A percentile compares a stretch with the other conserved stretches of the same genome.
Evolutionary conservation across 2,888 invertebrate genomes (phyloP).

Genomic region (Mythimna ferrago): DNA sequence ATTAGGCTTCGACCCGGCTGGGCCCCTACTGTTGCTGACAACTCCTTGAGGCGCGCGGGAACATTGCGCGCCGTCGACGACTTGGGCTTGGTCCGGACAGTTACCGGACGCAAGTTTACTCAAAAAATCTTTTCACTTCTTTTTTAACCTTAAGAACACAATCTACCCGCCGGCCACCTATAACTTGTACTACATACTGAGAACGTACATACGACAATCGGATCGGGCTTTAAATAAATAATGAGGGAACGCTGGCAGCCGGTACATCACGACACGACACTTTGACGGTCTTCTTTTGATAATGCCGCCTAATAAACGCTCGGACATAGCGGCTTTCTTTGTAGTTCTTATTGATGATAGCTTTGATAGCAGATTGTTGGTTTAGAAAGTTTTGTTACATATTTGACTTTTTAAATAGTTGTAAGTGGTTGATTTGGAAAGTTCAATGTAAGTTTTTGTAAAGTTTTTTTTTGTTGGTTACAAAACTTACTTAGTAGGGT

Average conservation of each 20-base stretch:
- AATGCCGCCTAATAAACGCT: constrained; percentile 67
- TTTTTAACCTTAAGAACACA: not conserved
- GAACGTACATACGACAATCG: constrained; percentile 85
- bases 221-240: constrained; percentile 87
- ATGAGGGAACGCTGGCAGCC: constrained; percentile 84
- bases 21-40: too few relatives aligned
- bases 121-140: too few relatives aligned
- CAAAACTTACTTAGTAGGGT: not conserved
- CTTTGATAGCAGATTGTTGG: constrained; percentile 1
- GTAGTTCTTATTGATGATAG: constrained; percentile 26
- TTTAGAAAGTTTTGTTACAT: constrained; percentile 4
- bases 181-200: constrained; percentile 64
- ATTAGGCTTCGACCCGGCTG: too few relatives aligned
- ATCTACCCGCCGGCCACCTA: not conserved
- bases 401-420: constrained; percentile 21
- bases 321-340: constrained; percentile 28
- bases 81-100: too few relatives aligned
- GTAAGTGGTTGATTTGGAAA: constrained; percentile 1
- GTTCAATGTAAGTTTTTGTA: not conserved
- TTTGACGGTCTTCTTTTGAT: constrained; percentile 79
- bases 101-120: too few relatives aligned
- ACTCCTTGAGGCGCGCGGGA: too few relatives aligned
- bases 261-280: constrained; percentile 72
- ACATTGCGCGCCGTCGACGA: too few relatives aligned
- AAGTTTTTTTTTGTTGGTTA: constrained; percentile 1